phyloP scores from a whole-genome alignment of 2,888 invertebrate species.

The Synanthedon vespiformis region DNA sequence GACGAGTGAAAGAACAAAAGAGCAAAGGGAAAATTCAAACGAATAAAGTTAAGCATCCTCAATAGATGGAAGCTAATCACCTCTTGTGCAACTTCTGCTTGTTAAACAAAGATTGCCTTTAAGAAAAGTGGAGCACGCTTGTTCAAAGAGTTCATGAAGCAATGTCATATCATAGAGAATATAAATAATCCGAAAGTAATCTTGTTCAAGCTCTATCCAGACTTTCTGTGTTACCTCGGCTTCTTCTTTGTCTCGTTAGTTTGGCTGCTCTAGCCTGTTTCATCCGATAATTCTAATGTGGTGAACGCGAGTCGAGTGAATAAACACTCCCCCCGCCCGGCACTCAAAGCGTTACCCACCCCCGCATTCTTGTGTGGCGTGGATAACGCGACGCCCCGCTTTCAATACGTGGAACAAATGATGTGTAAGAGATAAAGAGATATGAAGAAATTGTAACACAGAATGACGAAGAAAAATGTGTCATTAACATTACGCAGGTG shows the following conservation, averaged over 20 bases:
- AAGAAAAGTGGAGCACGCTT: too few relatives aligned
- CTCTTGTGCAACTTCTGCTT: too few relatives aligned
- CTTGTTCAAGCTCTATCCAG: not conserved
- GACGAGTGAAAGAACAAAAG: too few relatives aligned
- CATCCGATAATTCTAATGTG: not conserved
- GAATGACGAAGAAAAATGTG: constrained; percentile 5
- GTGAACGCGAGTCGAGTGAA: not conserved
- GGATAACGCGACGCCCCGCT: constrained; percentile 22
- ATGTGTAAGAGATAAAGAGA: constrained; percentile 11
- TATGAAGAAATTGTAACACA: constrained; percentile 14
- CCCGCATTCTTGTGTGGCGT: not conserved
- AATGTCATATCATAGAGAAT: too few relatives aligned
- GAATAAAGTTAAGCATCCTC: too few relatives aligned
- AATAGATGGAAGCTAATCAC: too few relatives aligned
- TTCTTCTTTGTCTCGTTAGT: not conserved
- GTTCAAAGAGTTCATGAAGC: too few relatives aligned
- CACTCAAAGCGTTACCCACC: too few relatives aligned
- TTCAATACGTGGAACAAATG: constrained; percentile 10
- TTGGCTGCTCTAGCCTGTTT: not conserved
- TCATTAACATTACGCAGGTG: constrained; percentile 1
- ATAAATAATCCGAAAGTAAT: not conserved
- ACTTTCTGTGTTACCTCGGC: not conserved
- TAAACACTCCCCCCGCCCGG: not conserved
- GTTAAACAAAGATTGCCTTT: too few relatives aligned
- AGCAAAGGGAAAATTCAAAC: too few relatives aligned